Evolutionary conservation across 2,888 invertebrate species (phyloP), one percentile per base, ranked within the genome.

Genomic region (Eupelmus urozonus): DNA sequence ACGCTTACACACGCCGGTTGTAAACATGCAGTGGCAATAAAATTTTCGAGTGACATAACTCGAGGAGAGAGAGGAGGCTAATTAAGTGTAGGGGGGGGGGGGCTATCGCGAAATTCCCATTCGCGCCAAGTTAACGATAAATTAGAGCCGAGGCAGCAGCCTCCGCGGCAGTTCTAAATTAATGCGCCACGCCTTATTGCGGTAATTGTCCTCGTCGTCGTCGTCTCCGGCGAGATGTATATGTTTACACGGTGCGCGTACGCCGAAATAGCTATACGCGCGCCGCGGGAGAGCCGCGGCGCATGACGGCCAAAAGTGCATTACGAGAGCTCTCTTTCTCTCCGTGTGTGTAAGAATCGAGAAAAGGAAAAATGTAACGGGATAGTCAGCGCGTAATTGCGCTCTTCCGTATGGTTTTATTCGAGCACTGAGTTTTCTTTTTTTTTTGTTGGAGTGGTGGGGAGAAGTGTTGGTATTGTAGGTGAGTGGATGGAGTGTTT

Each of bases 171-270:
- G 53, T 55, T 27, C 40, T 34, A 67, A 79, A 75, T 71, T 66
- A 66, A 71, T 67, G 71, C 55, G 72, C 75, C 79, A 76, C 78
- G 78, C 78, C 74, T 63, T 59, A 70, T 74, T 65, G 74, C 63
- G 25, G 74, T 74, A 74, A 74, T 74, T 78, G 55, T 69, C 49
- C 27, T 16, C 45, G 25, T 16, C 40, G 40, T 60, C 40, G 9
- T 18, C 34, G 34, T 34, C 34, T 34, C 3, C 9, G 34, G 34
- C 16, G 16, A 60, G 60, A 62, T 55, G 53, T 55, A 25, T 69
- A 55, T 69, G 62, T 76, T 71, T 76, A 51, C 34, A 57, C 65
- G 65, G 13, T n/a, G 51, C 49, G n/a, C 18, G 25, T 9, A 20
- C 20, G 51, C 60, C 51, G 49, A 59, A 51, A 49, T 59, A 59